Conservation (phyloP, 2,888 invertebrate species). For the Osedax frankpressi region DNA sequence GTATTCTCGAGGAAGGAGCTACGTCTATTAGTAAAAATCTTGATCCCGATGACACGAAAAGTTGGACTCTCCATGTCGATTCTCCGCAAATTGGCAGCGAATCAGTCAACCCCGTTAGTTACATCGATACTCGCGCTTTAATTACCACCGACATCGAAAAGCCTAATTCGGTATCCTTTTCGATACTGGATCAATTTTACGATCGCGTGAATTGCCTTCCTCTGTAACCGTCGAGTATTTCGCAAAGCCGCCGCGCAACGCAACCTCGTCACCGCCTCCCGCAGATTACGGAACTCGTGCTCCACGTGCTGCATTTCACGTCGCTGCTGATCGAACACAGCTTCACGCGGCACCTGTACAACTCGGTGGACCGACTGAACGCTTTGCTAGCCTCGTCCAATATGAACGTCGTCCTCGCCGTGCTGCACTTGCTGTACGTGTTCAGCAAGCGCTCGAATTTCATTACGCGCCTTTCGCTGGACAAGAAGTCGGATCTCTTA, state of each 20-base stretch:
- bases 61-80: too few relatives aligned
- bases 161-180: too few relatives aligned
- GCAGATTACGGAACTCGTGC: conserved; percentile 52
- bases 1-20: conserved; percentile 54
- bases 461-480: conserved; percentile 61
- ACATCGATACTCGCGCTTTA: too few relatives aligned
- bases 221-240: too few relatives aligned
- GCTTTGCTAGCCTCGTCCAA: conserved; percentile 64
- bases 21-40: neutral
- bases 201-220: too few relatives aligned
- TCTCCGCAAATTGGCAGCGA: too few relatives aligned
- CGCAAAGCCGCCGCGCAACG: too few relatives aligned
- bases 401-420: conserved; percentile 69
- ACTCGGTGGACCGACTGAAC: conserved; percentile 71
- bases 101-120: too few relatives aligned
- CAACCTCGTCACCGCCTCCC: too few relatives aligned
- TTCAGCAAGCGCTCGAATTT: conserved; percentile 77
- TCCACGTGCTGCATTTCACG: conserved; percentile 67
- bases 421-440: conserved; percentile 71
- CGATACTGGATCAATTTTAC: too few relatives aligned
- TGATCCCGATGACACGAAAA: too few relatives aligned
- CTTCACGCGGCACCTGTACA: conserved; percentile 71
- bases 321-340: conserved; percentile 73
- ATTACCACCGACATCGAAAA: too few relatives aligned
- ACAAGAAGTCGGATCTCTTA: conserved; percentile 58